These are phyloP conservation scores for Apodemia hepburni DNA, from an alignment of 2,888 invertebrate genomes.

Conservation along the genomic window DNA sequence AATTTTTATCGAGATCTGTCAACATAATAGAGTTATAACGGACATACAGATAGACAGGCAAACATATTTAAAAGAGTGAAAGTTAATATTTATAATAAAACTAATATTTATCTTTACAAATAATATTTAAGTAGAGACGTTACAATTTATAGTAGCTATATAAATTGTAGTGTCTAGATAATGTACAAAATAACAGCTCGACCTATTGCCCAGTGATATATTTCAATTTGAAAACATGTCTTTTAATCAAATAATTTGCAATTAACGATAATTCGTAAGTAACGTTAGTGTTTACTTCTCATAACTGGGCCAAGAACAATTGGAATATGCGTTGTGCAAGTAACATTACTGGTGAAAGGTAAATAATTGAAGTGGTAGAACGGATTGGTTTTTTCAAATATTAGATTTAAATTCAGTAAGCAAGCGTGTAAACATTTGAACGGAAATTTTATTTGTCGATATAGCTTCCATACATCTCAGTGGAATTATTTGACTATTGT, in stretches of 20 bases:
- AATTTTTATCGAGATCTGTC: no score
- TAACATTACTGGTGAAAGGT: slow-evolving; percentile 7
- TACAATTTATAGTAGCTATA: no score
- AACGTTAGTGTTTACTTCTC: slow-evolving; percentile 20
- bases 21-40: no score
- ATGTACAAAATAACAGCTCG: background rate
- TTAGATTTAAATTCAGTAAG: background rate
- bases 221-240: background rate
- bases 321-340: slow-evolving; percentile 47
- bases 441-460: background rate
- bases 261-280: slow-evolving; percentile 9
- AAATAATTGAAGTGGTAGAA: background rate
- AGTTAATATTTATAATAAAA: no score
- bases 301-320: slow-evolving; percentile 51
- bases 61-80: no score
- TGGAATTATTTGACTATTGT: background rate
- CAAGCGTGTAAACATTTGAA: background rate
- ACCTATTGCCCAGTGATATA: background rate
- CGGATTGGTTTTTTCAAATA: background rate
- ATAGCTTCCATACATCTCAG: background rate
- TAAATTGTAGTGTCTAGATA: no score
- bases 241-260: slow-evolving; percentile 1
- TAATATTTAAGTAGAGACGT: no score
- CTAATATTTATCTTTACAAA: no score
- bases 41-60: no score